Evolutionary conservation across 2,113 vertebrate species (phyloP), one percentile per base, ranked within the genome.

Genomic region (Probosciger aterrimus): DNA sequence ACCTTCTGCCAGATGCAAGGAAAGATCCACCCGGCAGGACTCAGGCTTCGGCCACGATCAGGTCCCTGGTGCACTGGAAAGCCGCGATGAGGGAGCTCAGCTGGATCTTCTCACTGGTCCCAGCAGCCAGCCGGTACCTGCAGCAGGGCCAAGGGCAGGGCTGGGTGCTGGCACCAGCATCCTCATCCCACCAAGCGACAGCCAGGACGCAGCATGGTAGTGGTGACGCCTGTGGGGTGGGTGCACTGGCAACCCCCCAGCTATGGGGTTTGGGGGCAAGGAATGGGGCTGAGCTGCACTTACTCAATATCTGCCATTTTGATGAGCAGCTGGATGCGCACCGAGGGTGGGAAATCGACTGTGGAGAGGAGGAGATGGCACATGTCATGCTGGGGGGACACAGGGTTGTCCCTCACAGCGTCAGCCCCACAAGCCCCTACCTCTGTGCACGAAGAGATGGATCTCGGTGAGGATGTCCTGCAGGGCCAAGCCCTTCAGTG

Each of bases 271-370:
- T 19, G 8, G 30, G 59, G 44, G 57, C 71, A 44, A 14, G 9
- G 53, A 55, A 33, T 4, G 1, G 44, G 64, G 37, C 39, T 6
- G 18, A 62, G 35, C 6, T 10, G 23, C 46, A 98, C 99, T 99
- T 95, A 99, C 99, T 99, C 99, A 2, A 99, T 97, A 52, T 99
- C 99, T 22, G 99, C 99, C 96, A 99, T 97, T 96, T 99, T 99
- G 97, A 98, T 98, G 92, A 99, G 98, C 82, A 99, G 97, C 67
- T 98, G 98, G 64, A 99, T 99, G 87, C 99, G 98, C 93, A 99
- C 96, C 1, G 98, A 98, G 10, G 99, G 97, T 11, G 99, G 99
- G 77, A 99, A 99, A 81, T 99, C 99, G n/a, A 99, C 99, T 99
- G 88, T 4, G 30, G 70, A 76, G 37, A 95, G 87, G 77, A 60